Evolutionary conservation across 2,888 invertebrate genomes (phyloP).

Genomic region (Aproaerema taeniolella): DNA sequence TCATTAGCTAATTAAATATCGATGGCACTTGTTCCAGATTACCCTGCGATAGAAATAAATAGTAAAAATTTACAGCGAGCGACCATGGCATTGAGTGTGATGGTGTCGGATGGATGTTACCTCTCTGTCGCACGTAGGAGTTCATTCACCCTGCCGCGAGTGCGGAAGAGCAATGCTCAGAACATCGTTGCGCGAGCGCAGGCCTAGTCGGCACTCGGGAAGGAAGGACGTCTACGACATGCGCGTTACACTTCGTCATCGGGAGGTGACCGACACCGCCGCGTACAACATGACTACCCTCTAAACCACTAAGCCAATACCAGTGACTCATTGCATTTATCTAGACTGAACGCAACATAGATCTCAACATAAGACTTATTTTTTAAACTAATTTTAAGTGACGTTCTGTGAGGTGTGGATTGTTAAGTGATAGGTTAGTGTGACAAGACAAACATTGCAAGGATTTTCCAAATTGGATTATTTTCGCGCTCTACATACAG

Average conservation of each 20-base stretch:
- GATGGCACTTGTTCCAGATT: constrained; percentile 55
- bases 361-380: constrained; percentile 75
- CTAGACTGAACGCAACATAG: constrained; percentile 73
- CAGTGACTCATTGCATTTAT: constrained; percentile 57
- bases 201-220: constrained; percentile 34
- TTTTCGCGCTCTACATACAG: constrained; percentile 33
- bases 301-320: constrained; percentile 38
- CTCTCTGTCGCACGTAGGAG: constrained; percentile 60
- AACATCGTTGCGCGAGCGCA: constrained; percentile 39
- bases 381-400: constrained; percentile 59
- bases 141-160: constrained; percentile 72
- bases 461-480: constrained; percentile 59
- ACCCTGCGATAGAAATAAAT: constrained; percentile 48
- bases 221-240: constrained; percentile 71
- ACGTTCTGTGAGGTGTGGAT: constrained; percentile 62
- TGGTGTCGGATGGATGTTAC: constrained; percentile 28
- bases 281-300: constrained; percentile 52
- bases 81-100: constrained; percentile 65
- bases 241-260: too few species aligned
- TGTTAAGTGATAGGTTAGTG: constrained; percentile 52
- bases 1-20: constrained; percentile 19
- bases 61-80: constrained; percentile 54
- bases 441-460: constrained; percentile 48
- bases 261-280: constrained; percentile 59
- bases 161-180: constrained; percentile 63